phyloP scores from a whole-genome alignment of 1,140 invertebrate species.

The Melanaphis sacchari region DNA sequence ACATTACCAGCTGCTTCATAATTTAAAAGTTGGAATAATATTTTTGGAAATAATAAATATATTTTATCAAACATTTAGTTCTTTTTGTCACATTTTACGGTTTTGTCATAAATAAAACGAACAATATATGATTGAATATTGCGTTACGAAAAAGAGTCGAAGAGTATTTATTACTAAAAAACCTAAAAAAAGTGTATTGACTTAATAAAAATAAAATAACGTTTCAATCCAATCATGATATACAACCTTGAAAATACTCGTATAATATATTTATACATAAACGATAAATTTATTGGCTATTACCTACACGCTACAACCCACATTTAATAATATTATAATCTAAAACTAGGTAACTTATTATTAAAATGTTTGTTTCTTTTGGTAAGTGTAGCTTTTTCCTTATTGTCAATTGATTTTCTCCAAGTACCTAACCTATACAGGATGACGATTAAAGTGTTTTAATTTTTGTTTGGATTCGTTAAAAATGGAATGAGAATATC shows the following conservation, averaged over 20 bases:
- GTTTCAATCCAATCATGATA: background rate
- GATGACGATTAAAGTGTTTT: background rate
- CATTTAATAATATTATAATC: background rate
- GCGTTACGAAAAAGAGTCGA: background rate
- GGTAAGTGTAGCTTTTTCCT: background rate
- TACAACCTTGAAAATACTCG: background rate
- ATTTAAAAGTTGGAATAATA: constrained; percentile 17
- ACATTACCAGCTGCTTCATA: background rate
- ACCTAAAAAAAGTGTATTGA: background rate
- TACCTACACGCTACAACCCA: background rate
- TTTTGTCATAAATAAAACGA: background rate
- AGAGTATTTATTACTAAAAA: background rate
- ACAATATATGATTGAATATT: background rate
- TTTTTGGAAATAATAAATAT: background rate
- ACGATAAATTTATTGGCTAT: background rate
- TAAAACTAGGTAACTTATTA: background rate
- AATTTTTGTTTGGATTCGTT: background rate
- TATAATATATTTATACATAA: background rate
- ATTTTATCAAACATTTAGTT: background rate
- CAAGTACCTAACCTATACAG: background rate
- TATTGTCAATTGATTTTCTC: background rate
- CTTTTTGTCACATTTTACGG: background rate
- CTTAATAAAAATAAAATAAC: background rate
- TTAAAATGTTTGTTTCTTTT: background rate
- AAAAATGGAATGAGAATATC: background rate